Base-by-base conservation (phyloP, 2,888 invertebrate species). In the Coenonympha glycerion region DNA sequence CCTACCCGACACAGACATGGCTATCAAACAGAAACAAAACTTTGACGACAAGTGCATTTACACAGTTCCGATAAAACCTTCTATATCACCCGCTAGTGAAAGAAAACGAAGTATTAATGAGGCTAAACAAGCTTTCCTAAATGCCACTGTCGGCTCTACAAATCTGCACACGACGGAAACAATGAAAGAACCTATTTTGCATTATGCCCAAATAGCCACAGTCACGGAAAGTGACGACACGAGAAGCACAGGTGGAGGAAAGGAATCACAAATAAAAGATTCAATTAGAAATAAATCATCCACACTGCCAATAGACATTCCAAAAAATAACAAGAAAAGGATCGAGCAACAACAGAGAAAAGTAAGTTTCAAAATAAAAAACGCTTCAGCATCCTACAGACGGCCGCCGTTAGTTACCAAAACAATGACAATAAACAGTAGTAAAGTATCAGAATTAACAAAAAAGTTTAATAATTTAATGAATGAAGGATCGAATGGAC, bases 381-480 rank as follows among this genome's bases (percentile, higher is more conserved):
- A 82, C 57, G 77, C 87, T 4, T 78, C 87, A 9, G 63, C 79
- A 16, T 79, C 81, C 22, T 75, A 88, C 41, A 77, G 87, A 60
- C 78, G 87, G 49, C 79, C 83, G 3, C 82, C 82, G 19, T 58
- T 79, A 26, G 72, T 73, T 24, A 71, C 83, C 6, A 87, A 82
- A 70, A 84, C 85, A 26, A 78, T 89, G 69, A 85, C 87, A 4
- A 78, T 89, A 56, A 75, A 82, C 9, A 82, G 87, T 53, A 91
- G 81, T 61, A 89, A 90, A 71, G 93, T 93, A 26, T 90, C 92
- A 39, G 90, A 91, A 68, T 71, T 93, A 51, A 91, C 92, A 1
- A 89, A 90, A 57, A 92, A 92, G 66, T 93, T 92, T 64, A 92
- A 93, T 67, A 89, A 91, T 68, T 81, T 92, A 64, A 88, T 90